Evolutionary conservation across 2,113 vertebrate species (phyloP).

Genomic region (Cephalopholis sonnerati): DNA sequence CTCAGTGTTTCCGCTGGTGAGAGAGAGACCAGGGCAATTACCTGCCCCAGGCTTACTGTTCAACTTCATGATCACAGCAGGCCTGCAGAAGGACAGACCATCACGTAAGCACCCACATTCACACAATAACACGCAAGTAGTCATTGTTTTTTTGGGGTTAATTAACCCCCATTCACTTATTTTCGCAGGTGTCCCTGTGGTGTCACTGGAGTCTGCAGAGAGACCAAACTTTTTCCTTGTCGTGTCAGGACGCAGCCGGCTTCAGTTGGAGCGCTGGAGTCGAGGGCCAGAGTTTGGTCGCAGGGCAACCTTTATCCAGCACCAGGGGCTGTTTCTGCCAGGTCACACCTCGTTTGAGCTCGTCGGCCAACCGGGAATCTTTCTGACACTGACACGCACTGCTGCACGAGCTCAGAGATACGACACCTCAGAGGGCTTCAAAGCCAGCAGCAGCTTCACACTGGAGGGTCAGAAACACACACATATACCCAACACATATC

Average conservation of each 20-base stretch:
- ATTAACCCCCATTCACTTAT: neutral
- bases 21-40: slow-evolving; percentile 78
- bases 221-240: slow-evolving; percentile 96
- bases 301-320: slow-evolving; percentile 93
- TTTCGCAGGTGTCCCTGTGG: slow-evolving; percentile 86
- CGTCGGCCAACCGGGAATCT: slow-evolving; percentile 91
- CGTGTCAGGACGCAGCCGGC: slow-evolving; percentile 80
- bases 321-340: slow-evolving; percentile 92
- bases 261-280: slow-evolving; percentile 91
- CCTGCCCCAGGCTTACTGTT: slow-evolving; percentile 86
- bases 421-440: slow-evolving; percentile 91
- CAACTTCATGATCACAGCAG: slow-evolving; percentile 96
- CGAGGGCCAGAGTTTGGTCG: slow-evolving; percentile 86
- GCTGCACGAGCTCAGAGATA: slow-evolving; percentile 89
- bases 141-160: neutral
- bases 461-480: slow-evolving; percentile 89
- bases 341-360: slow-evolving; percentile 92
- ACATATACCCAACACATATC: neutral
- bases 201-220: slow-evolving; percentile 96
- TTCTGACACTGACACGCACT: slow-evolving; percentile 88
- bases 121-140: neutral
- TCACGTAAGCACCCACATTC: slow-evolving; percentile 87
- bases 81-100: slow-evolving; percentile 91
- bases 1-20: slow-evolving; percentile 90
- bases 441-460: slow-evolving; percentile 91